phyloP scores from a whole-genome alignment of 2,113 vertebrate species.

The Eidolon helvum region DNA sequence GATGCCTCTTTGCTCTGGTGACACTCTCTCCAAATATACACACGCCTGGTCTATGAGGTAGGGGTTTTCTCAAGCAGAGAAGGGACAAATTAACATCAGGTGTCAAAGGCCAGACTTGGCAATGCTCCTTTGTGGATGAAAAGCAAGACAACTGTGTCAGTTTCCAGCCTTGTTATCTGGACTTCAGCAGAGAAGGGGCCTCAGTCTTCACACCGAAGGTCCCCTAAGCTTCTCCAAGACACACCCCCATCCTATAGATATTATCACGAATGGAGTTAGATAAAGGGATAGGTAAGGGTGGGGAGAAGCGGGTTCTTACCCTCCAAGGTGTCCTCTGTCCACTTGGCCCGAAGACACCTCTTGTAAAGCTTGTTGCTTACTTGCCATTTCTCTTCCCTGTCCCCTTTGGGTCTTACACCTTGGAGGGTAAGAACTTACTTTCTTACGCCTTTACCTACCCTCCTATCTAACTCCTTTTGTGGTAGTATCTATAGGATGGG shows the following conservation, averaged over 20 bases:
- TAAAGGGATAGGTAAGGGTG: no score
- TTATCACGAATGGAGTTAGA: not conserved
- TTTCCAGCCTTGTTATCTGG: not conserved
- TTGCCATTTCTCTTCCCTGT: not conserved
- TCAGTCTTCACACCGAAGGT: not conserved
- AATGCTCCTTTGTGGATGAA: not conserved
- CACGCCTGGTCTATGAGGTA: not conserved
- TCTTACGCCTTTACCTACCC: no score
- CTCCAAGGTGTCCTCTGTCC: not conserved
- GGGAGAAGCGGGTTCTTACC: not conserved
- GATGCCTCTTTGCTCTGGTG: not conserved
- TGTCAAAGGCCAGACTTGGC: not conserved
- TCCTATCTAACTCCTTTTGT: not conserved
- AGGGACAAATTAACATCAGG: not conserved
- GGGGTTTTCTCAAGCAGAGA: not conserved
- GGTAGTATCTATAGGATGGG: not conserved
- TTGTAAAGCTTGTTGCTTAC: not conserved
- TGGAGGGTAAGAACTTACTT: not conserved
- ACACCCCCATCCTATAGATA: not conserved
- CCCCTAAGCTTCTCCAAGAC: not conserved
- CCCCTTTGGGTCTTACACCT: not conserved
- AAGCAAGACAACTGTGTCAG: not conserved
- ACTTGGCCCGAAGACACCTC: not conserved
- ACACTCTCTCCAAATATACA: not conserved
- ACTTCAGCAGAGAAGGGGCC: not conserved